phyloP scores from a whole-genome alignment of 2,888 invertebrate species.

The Hypselothyrea guttata region DNA sequence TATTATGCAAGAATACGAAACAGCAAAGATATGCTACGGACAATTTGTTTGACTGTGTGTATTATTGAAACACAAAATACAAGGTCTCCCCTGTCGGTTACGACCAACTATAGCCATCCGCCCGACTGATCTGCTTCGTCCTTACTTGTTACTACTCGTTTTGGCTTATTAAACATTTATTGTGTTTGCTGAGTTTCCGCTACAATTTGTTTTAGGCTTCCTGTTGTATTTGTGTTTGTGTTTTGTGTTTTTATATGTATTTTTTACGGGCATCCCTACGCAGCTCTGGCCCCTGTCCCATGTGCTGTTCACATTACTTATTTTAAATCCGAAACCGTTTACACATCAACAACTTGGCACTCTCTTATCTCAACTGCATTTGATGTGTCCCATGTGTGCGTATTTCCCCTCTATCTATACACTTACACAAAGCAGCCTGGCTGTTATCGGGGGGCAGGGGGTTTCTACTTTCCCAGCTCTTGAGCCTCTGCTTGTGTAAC shows the following conservation, averaged over 20 bases:
- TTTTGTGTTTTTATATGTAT: slow-evolving; percentile 4
- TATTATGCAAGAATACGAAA: too few relatives aligned
- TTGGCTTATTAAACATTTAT: slow-evolving; percentile 75
- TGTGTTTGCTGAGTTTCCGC: slow-evolving; percentile 73
- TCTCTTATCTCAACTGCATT: slow-evolving; percentile 60
- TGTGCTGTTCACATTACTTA: slow-evolving; percentile 43
- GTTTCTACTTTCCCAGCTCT: slow-evolving; percentile 11
- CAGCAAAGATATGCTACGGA: too few relatives aligned
- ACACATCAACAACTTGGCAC: slow-evolving; percentile 65
- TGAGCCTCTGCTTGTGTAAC: slow-evolving; percentile 4
- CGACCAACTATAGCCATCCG: too few relatives aligned
- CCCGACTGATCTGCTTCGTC: too few relatives aligned
- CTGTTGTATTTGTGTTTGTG: slow-evolving; percentile 29
- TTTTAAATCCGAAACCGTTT: slow-evolving; percentile 64
- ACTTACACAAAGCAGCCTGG: slow-evolving; percentile 44
- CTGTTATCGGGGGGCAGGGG: slow-evolving; percentile 13
- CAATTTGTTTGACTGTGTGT: too few relatives aligned
- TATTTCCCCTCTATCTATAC: slow-evolving; percentile 19
- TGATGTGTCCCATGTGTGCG: slow-evolving; percentile 60
- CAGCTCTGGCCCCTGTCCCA: neutral
- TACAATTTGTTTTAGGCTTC: slow-evolving; percentile 71
- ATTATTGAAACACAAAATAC: too few relatives aligned
- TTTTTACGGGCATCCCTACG: slow-evolving; percentile 21
- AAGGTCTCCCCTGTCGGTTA: too few relatives aligned
- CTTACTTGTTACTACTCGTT: too few relatives aligned